These are phyloP conservation scores for Liopterus haemorrhoidalis DNA, from an alignment of 2,888 invertebrate species.

Conservation along the genomic window DNA sequence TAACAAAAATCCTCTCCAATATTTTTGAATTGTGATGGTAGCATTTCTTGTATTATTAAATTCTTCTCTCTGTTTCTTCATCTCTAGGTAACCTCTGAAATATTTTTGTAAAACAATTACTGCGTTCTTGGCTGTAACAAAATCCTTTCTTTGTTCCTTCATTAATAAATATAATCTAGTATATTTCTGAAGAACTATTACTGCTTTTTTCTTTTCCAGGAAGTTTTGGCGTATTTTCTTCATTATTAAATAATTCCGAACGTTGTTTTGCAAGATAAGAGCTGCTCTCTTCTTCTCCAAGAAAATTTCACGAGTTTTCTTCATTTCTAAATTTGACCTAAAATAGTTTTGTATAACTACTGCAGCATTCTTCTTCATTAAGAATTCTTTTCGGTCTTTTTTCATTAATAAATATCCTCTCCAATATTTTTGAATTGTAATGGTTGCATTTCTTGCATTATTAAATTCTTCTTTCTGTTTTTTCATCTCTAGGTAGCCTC, in stretches of 20 bases:
- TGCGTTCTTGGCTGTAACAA: constrained; percentile 39
- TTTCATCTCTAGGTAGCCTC: constrained; percentile 41
- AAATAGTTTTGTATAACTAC: constrained; percentile 29
- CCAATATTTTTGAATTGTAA: constrained; percentile 45
- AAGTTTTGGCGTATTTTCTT: constrained; percentile 18
- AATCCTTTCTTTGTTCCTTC: constrained; percentile 41
- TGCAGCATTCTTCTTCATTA: constrained; percentile 26
- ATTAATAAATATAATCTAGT: constrained; percentile 44
- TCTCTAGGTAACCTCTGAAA: constrained; percentile 35
- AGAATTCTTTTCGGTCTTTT: constrained; percentile 34
- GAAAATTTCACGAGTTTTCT: constrained; percentile 33
- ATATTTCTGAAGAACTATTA: constrained; percentile 35
- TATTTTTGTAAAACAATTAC: constrained; percentile 43
- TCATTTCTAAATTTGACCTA: constrained; percentile 28
- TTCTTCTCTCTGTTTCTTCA: constrained; percentile 35
- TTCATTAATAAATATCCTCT: constrained; percentile 37
- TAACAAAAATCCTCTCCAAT: constrained; percentile 41
- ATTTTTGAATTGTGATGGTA: constrained; percentile 40
- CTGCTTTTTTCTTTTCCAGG: constrained; percentile 28
- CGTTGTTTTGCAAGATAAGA: no score
- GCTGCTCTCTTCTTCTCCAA: no score
- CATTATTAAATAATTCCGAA: constrained; percentile 32
- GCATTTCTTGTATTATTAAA: constrained; percentile 32
- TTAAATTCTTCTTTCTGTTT: constrained; percentile 29
- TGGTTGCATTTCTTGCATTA: constrained; percentile 36